Percentiles rank a stretch among this genome's conserved stretches.
These are phyloP conservation scores for Drosophila tropicalis DNA, from an alignment of 1,140 invertebrate species.

Conservation along the genomic window DNA sequence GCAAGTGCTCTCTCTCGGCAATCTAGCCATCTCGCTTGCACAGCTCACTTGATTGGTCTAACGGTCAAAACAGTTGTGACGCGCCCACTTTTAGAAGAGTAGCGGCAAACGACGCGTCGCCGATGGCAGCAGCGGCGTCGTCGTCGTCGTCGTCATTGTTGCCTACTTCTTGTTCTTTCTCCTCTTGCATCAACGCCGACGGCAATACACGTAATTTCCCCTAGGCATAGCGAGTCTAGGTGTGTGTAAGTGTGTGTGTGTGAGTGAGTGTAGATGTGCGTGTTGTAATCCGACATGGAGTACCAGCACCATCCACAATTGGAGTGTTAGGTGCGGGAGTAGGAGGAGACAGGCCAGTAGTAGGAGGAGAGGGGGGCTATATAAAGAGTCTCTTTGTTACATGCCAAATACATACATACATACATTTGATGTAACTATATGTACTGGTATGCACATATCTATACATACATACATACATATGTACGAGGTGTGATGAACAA, in stretches of 20 bases:
- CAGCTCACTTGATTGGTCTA: conserved; percentile 48
- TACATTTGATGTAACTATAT: conserved; percentile 8
- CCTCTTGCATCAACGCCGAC: conserved; percentile 37
- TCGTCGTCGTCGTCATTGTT: conserved; percentile 6
- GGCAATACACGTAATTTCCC: conserved; percentile 45
- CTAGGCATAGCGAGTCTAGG: background rate
- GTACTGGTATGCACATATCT: background rate
- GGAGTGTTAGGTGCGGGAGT: background rate
- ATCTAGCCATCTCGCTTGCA: conserved; percentile 47
- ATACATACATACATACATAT: too few species aligned
- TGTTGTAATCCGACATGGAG: conserved; percentile 64
- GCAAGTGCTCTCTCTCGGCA: conserved; percentile 12
- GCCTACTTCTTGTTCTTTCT: background rate
- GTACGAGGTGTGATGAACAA: conserved; percentile 1
- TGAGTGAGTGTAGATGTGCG: conserved; percentile 38
- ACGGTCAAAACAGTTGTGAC: conserved; percentile 33
- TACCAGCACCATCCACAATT: conserved; percentile 30
- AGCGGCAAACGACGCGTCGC: background rate
- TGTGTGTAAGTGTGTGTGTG: conserved; percentile 4
- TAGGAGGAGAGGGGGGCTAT: conserved; percentile 23
- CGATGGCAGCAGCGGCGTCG: conserved; percentile 3
- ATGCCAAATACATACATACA: conserved; percentile 20
- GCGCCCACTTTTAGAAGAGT: conserved; percentile 48
- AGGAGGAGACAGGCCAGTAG: background rate
- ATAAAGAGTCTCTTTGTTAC: conserved; percentile 44